A percentile compares a stretch with the other conserved stretches of the same genome.
phyloP scores from a whole-genome alignment of 1,140 invertebrate species.

The Zaprionus gabonicus region DNA sequence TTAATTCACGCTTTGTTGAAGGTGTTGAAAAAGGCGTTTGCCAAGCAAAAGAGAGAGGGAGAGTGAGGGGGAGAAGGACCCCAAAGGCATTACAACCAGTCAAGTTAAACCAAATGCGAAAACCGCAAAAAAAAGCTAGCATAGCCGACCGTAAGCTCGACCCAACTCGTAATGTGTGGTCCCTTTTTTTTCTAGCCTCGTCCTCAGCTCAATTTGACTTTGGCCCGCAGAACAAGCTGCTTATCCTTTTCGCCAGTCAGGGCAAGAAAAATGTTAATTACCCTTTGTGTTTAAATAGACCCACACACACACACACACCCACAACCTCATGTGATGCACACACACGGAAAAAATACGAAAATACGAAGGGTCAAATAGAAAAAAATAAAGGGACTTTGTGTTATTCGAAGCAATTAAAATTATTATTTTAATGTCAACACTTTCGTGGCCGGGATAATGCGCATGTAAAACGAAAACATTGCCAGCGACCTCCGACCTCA shows the following conservation, averaged over 20 bases:
- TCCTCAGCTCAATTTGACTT: constrained; percentile 69
- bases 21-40: constrained; percentile 76
- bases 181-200: constrained; percentile 49
- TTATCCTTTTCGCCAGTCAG: constrained; percentile 62
- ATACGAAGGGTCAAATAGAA: constrained; percentile 55
- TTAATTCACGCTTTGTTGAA: constrained; percentile 81
- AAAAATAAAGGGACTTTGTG: constrained; percentile 47
- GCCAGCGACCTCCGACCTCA: constrained; percentile 1
- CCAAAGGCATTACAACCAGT: constrained; percentile 53
- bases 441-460: constrained; percentile 74
- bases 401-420: constrained; percentile 82
- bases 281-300: constrained; percentile 82
- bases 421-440: constrained; percentile 83
- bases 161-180: constrained; percentile 55
- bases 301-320: constrained; percentile 36
- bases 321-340: background rate
- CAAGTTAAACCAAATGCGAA: constrained; percentile 75
- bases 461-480: constrained; percentile 75
- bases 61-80: background rate
- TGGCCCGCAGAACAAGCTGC: constrained; percentile 70
- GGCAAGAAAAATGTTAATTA: constrained; percentile 81
- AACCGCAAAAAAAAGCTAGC: constrained; percentile 63
- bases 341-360: constrained; percentile 21
- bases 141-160: background rate
- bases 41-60: constrained; percentile 18